Base-by-base conservation (phyloP, 2,113 vertebrate genomes). In the Cyprinodon variegatus region DNA sequence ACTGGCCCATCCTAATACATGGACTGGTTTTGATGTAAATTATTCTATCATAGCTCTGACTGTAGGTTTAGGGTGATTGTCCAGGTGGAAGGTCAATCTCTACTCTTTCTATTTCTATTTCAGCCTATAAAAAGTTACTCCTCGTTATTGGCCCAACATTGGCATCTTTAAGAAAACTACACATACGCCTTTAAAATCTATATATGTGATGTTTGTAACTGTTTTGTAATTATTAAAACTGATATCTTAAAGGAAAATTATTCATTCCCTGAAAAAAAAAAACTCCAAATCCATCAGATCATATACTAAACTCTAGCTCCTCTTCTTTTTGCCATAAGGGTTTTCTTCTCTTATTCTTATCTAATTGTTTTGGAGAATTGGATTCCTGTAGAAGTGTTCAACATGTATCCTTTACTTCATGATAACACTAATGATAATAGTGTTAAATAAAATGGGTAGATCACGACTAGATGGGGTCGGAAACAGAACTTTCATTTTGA, bases 341-440 rank as follows among this genome's bases (percentile, higher is more conserved):
- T 8, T 38, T 40, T 46, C 22, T 11, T 65, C 81, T 79, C 46
- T 29, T n/a, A 45, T 85, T 62, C 50, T 60, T 64, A 71, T 82
- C 15, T 20, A 41, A 4, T 11, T 72, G 57, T 40, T 72, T 67
- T 46, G 40, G 38, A 3, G 40, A 70, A 88, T 83, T 29, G 38
- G 46, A 76, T 78, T 88, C 74, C 40, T 74, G 50, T 46, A 48
- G n/a, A 83, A 68, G 9, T 74, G 53, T 63, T 76, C 74, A 68
- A 61, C 65, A 76, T 70, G 22, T 70, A 81, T 45, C 78, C 62
- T 72, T 70, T 57, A 76, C 86, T 77, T 50, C 65, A 81, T 83
- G 82, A 91, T 86, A 80, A 77, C 75, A 37, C 82, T 89, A 85
- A 90, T 83, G 72, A 88, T 92, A 93, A 93, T 94, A 74, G 73